Conservation (phyloP, 2,888 invertebrate species). For the Pseudanteris insignis region DNA sequence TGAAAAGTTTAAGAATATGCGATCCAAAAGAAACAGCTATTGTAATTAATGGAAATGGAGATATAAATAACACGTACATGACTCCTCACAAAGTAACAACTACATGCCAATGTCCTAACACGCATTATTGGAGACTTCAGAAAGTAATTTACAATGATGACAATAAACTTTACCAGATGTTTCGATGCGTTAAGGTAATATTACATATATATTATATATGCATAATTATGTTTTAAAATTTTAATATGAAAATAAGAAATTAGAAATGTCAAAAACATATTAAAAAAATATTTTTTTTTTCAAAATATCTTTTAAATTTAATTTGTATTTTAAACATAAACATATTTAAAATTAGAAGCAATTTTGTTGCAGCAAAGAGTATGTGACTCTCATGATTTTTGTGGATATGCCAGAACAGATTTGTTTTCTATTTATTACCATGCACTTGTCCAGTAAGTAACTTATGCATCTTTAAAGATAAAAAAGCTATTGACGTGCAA, state of each 20-base stretch:
- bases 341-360: too few relatives aligned
- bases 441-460: conserved; percentile 73
- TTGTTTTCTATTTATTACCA: conserved; percentile 72
- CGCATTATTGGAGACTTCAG: conserved; percentile 69
- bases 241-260: too few relatives aligned
- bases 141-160: conserved; percentile 56
- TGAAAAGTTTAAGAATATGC: conserved; percentile 66
- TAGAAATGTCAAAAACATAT: too few relatives aligned
- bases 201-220: neutral
- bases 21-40: conserved; percentile 63
- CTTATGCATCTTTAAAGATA: conserved; percentile 70
- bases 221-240: too few relatives aligned
- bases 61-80: conserved; percentile 62
- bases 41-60: conserved; percentile 65
- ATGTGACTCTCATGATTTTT: conserved; percentile 71
- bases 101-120: conserved; percentile 68
- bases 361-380: conserved; percentile 65
- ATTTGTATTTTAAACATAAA: too few relatives aligned
- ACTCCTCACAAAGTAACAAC: conserved; percentile 67
- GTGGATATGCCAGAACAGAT: conserved; percentile 72
- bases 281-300: too few relatives aligned
- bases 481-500: conserved; percentile 64
- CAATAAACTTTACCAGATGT: conserved; percentile 58
- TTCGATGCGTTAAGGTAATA: conserved; percentile 66
- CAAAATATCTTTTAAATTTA: too few relatives aligned